Conservation (phyloP, 2,888 invertebrate genomes). For the Heliothis peltigera region DNA sequence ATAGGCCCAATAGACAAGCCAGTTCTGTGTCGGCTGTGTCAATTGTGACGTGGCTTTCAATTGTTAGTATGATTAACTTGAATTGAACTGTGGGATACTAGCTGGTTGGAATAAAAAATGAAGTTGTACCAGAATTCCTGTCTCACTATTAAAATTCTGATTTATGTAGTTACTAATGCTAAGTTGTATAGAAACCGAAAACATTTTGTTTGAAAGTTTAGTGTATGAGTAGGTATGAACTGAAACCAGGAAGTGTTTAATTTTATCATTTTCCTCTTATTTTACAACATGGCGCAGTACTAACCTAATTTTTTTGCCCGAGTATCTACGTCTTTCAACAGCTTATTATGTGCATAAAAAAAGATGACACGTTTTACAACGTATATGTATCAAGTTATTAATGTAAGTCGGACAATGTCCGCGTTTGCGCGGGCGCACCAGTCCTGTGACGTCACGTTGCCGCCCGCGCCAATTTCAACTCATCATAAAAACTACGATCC, state of each 20-base stretch:
- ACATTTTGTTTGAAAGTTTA: not conserved
- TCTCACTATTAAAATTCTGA: not conserved
- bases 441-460: constrained; percentile 71
- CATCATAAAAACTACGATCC: constrained; percentile 77
- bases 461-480: constrained; percentile 70
- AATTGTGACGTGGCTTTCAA: constrained; percentile 41
- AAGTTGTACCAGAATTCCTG: not conserved
- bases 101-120: constrained; percentile 7
- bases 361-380: constrained; percentile 27
- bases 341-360: constrained; percentile 33
- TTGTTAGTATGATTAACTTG: constrained; percentile 41
- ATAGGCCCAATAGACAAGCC: constrained; percentile 59
- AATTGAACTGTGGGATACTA: constrained; percentile 49
- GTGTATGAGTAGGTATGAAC: not conserved
- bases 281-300: constrained; percentile 4
- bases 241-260: constrained; percentile 25
- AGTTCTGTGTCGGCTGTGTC: constrained; percentile 31
- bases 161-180: not conserved
- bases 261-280: constrained; percentile 23
- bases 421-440: constrained; percentile 51
- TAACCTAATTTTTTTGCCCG: constrained; percentile 19
- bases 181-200: not conserved
- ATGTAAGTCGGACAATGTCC: constrained; percentile 65
- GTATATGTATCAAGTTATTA: constrained; percentile 63
- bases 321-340: constrained; percentile 22